Evolutionary conservation across 2,113 vertebrate genomes (phyloP), one percentile per base, ranked within the genome.

Genomic region (Callithrix jacchus): DNA sequence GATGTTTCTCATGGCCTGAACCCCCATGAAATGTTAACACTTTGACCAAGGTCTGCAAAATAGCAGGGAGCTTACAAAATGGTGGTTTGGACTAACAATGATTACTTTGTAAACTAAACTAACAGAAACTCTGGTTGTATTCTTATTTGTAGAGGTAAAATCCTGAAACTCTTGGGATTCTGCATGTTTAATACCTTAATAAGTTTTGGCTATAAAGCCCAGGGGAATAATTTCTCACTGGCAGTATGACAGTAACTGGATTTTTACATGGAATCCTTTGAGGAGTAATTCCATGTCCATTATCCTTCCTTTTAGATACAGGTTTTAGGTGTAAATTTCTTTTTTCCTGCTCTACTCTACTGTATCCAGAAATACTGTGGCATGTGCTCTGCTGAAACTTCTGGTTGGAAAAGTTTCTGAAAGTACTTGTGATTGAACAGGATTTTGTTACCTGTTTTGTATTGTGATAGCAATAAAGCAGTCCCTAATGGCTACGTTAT

Each of bases 101-200:
- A 64, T 64, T 64, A 73, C 32, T 87, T 93, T 88, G 21, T 95
- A 68, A 91, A 88, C 35, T 84, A 85, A 93, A 77, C 73, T 80
- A 61, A 74, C 35, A 42, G 66, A 84, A 74, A 42, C 82, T 84
- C 27, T 95, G 68, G 2, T 94, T 95, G 3, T 56, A 3, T 74
- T 90, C 11, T 92, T 93, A 87, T 35, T 25, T 89, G 30, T 93
- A 45, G 45, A 92, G 89, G 86, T 83, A 87, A 92, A 93, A 94
- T 88, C 18, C 66, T 94, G 42, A 85, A 37, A 80, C n/a, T 95
- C 45, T 74, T 32, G 56, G 27, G 77, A 88, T 86, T 94, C 54
- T 91, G 16, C 25, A 10, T 91, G 68, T 86, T 70, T 88, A 52
- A 66, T 91, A 81, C 71, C 58, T 84, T 70, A 86, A 2, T 91